Percentiles rank a stretch among this genome's conserved stretches.
Conservation (phyloP, 2,797 vertebrate species). For the Gymnoscopelus microlampas region DNA sequence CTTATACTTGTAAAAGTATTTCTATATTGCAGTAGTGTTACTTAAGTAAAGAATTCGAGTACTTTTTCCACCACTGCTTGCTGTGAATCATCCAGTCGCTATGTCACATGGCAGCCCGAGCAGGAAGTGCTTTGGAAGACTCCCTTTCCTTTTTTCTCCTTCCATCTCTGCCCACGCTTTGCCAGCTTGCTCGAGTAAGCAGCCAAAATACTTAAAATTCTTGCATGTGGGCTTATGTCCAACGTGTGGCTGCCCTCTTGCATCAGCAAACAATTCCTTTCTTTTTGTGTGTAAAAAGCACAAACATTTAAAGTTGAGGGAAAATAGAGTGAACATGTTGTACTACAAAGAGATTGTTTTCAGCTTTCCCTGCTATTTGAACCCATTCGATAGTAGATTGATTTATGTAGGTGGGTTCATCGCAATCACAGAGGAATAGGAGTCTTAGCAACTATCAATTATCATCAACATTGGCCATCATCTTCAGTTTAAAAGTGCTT, state of each 20-base stretch:
- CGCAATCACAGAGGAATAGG: too few relatives aligned
- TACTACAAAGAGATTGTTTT: too few relatives aligned
- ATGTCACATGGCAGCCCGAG: conserved; percentile 65
- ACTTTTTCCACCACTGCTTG: background rate
- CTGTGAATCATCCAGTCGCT: conserved; percentile 61
- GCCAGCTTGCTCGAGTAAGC: conserved; percentile 12
- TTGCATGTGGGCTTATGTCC: conserved; percentile 53
- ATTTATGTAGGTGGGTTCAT: too few relatives aligned
- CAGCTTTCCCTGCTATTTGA: too few relatives aligned
- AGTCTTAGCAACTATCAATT: too few relatives aligned
- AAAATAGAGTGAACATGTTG: too few relatives aligned
- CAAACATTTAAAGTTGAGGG: background rate
- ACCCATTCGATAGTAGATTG: too few relatives aligned
- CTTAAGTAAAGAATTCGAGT: too few relatives aligned
- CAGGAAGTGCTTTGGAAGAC: conserved; percentile 49
- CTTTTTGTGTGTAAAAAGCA: background rate
- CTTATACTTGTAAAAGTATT: too few relatives aligned
- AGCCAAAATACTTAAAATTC: conserved; percentile 63
- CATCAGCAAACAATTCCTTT: background rate
- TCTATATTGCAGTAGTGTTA: too few relatives aligned
- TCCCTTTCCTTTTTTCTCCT: conserved; percentile 52
- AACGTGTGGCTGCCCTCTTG: background rate
- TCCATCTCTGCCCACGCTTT: conserved; percentile 40
- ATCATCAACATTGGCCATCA: too few relatives aligned
- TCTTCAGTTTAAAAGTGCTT: too few relatives aligned